Evolutionary conservation across 2,797 vertebrate species (phyloP).

Genomic region (Mus spretus): DNA sequence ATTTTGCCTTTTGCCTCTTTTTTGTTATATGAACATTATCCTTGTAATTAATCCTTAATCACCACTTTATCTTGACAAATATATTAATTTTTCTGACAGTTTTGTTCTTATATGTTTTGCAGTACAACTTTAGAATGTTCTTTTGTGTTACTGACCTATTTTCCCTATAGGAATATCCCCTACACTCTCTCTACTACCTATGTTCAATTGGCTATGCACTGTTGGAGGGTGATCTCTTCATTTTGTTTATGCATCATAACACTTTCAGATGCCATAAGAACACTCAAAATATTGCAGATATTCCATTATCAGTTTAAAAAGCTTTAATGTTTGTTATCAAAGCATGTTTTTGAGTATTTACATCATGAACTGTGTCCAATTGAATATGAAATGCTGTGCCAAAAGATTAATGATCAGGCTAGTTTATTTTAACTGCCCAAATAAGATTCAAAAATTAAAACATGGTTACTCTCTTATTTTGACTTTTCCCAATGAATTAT

Average conservation of each 20-base stretch:
- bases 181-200: background rate
- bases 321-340: background rate
- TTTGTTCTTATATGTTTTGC: fast-evolving
- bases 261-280: background rate
- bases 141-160: background rate
- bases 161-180: background rate
- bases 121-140: fast-evolving
- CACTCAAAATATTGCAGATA: background rate
- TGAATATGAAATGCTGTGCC: background rate
- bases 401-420: slow-evolving; percentile 68
- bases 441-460: slow-evolving; percentile 80
- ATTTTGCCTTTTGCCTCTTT: background rate
- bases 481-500: slow-evolving; percentile 84
- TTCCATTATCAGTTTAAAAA: slow-evolving; percentile 6
- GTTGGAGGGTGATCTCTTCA: background rate
- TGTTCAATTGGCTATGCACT: background rate
- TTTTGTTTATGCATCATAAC: background rate
- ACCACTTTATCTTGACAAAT: background rate
- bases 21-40: background rate
- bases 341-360: background rate
- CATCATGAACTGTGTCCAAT: background rate
- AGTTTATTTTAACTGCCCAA: slow-evolving; percentile 82
- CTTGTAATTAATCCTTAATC: fast-evolving
- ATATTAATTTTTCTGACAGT: background rate
- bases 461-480: slow-evolving; percentile 69